phyloP scores from a whole-genome alignment of 2,888 invertebrate genomes.

The Sarcophaga rosellei region DNA sequence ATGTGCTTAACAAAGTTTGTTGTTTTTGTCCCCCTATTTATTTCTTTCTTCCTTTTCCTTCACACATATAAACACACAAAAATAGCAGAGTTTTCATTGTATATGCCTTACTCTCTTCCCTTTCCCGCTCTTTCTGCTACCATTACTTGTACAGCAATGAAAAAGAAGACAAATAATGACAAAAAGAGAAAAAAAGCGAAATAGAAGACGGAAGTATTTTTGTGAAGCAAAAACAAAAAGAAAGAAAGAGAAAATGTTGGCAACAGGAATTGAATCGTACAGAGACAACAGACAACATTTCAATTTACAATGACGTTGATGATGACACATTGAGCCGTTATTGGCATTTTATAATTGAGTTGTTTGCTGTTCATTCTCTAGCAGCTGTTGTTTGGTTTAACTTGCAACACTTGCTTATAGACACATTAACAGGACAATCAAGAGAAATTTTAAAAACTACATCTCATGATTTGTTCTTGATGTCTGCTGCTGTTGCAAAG shows the following conservation, averaged over 20 bases:
- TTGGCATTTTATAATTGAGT: conserved; percentile 62
- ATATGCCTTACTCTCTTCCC: no score
- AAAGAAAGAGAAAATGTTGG: background rate
- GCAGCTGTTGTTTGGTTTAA: conserved; percentile 25
- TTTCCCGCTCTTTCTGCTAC: no score
- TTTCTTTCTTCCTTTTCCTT: background rate
- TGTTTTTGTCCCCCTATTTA: no score
- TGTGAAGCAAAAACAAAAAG: background rate
- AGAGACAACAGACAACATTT: conserved; percentile 40
- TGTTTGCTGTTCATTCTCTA: conserved; percentile 30
- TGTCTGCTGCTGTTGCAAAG: no score
- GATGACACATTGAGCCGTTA: conserved; percentile 58
- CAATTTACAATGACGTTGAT: conserved; percentile 61
- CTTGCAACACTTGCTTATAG: conserved; percentile 15
- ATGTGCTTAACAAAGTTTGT: background rate
- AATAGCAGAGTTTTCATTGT: no score
- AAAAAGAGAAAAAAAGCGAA: background rate
- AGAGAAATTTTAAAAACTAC: no score
- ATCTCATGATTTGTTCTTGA: no score
- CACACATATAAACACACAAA: background rate
- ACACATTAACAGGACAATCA: no score
- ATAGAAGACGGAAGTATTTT: background rate
- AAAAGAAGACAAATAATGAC: background rate
- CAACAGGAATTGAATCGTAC: conserved; percentile 24
- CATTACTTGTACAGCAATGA: background rate